A percentile compares a stretch with the other conserved stretches of the same genome.
phyloP scores from a whole-genome alignment of 2,797 vertebrate genomes.

The Myoxocephalus aenaeus region DNA sequence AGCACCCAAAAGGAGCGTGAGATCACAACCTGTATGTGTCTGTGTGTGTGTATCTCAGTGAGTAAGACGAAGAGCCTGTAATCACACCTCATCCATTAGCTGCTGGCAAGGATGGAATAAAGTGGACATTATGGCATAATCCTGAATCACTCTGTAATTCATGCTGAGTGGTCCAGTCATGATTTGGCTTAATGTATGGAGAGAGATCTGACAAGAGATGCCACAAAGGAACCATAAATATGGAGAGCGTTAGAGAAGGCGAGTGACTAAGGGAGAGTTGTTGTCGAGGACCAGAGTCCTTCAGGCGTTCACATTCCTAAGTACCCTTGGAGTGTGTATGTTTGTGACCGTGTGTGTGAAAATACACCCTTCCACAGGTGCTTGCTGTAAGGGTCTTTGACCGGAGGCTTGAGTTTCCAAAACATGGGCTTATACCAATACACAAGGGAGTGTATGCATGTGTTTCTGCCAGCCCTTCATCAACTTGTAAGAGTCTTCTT shows the following conservation, averaged over 20 bases:
- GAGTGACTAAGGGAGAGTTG: constrained; percentile 34
- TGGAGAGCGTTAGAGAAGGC: constrained; percentile 30
- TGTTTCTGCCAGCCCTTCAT: constrained; percentile 53
- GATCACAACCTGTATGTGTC: constrained; percentile 60
- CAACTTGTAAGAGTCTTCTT: constrained; percentile 16
- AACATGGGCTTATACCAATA: constrained; percentile 69
- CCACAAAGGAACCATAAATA: constrained; percentile 59
- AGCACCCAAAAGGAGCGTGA: constrained; percentile 67
- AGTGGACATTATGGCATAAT: constrained; percentile 53
- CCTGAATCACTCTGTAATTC: constrained; percentile 69
- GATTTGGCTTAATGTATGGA: constrained; percentile 61
- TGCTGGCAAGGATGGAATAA: constrained; percentile 39
- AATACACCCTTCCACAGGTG: constrained; percentile 75
- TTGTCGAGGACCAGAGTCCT: constrained; percentile 38
- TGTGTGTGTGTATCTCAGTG: constrained; percentile 55
- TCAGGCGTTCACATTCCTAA: constrained; percentile 64
- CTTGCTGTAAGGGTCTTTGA: constrained; percentile 70
- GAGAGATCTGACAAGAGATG: constrained; percentile 57
- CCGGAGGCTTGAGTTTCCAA: constrained; percentile 77
- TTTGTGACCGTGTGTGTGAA: constrained; percentile 32
- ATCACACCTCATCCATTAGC: constrained; percentile 74
- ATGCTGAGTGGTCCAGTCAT: constrained; percentile 59
- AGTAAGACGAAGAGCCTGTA: constrained; percentile 38
- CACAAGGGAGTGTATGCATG: constrained; percentile 53
- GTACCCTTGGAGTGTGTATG: constrained; percentile 43